phyloP scores from a whole-genome alignment of 2,888 invertebrate genomes.

The Deroplatys truncata region DNA sequence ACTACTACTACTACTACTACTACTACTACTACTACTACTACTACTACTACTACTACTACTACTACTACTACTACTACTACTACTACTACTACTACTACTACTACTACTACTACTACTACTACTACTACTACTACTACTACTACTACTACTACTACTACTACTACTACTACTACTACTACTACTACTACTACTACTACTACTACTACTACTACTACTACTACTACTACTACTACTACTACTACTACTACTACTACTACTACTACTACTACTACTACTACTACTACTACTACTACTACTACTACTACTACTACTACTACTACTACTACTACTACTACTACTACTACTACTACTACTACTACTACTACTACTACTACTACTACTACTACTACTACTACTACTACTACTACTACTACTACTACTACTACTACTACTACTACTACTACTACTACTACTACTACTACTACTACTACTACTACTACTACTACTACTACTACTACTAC shows the following conservation, averaged over 20 bases:
- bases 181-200: constrained; percentile 6
- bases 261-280: constrained; percentile 6
- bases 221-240: constrained; percentile 6
- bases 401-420: constrained; percentile 6
- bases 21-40: constrained; percentile 6
- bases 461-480: constrained; percentile 4
- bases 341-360: constrained; percentile 6
- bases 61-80: constrained; percentile 4
- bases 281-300: constrained; percentile 6
- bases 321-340: constrained; percentile 6
- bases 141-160: constrained; percentile 6
- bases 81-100: constrained; percentile 6
- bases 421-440: constrained; percentile 6
- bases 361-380: constrained; percentile 6
- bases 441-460: constrained; percentile 6
- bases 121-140: constrained; percentile 6
- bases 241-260: constrained; percentile 6
- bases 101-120: constrained; percentile 6
- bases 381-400: constrained; percentile 6
- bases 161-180: constrained; percentile 6
- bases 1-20: constrained; percentile 6
- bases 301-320: constrained; percentile 6
- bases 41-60: constrained; percentile 6
- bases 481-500: constrained; percentile 6
- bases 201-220: constrained; percentile 6